These are phyloP conservation scores for Megalopta genalis DNA, from an alignment of 1,140 invertebrate genomes.

Conservation along the genomic window DNA sequence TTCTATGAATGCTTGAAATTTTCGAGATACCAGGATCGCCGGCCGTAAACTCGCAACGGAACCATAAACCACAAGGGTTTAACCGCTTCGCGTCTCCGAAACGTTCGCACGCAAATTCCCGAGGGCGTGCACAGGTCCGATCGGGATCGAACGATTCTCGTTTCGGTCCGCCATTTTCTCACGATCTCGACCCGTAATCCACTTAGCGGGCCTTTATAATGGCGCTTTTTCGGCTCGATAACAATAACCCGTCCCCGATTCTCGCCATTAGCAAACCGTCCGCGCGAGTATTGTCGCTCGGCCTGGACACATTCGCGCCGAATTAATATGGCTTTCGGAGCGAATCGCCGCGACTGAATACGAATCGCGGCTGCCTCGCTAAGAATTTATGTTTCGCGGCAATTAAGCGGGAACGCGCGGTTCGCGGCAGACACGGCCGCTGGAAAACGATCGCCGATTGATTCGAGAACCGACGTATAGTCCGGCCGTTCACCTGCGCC, in stretches of 20 bases:
- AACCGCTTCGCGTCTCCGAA: not conserved
- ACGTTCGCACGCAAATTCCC: not conserved
- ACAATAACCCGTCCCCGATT: slow-evolving; percentile 16
- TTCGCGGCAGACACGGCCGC: not conserved
- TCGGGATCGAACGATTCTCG: not conserved
- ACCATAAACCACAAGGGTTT: not conserved
- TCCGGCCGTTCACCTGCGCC: slow-evolving; percentile 7
- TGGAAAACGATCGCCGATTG: slow-evolving; percentile 23
- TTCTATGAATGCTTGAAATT: too few species aligned
- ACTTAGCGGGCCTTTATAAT: slow-evolving; percentile 33
- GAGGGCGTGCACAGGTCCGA: not conserved
- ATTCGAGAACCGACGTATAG: slow-evolving; percentile 19
- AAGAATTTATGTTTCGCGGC: slow-evolving; percentile 74
- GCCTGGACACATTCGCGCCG: slow-evolving; percentile 20
- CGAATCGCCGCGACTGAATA: slow-evolving; percentile 47
- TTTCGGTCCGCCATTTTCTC: slow-evolving; percentile 2
- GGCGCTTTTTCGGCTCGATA: slow-evolving; percentile 33
- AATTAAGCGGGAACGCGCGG: slow-evolving; percentile 70
- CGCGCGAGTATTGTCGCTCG: not conserved
- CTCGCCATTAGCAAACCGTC: slow-evolving; percentile 22
- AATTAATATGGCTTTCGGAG: slow-evolving; percentile 72
- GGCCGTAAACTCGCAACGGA: not conserved
- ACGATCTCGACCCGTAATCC: slow-evolving; percentile 11
- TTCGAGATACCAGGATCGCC: too few species aligned
- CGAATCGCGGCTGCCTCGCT: slow-evolving; percentile 1